phyloP scores from a whole-genome alignment of 2,113 vertebrate species.

The Nestor notabilis region DNA sequence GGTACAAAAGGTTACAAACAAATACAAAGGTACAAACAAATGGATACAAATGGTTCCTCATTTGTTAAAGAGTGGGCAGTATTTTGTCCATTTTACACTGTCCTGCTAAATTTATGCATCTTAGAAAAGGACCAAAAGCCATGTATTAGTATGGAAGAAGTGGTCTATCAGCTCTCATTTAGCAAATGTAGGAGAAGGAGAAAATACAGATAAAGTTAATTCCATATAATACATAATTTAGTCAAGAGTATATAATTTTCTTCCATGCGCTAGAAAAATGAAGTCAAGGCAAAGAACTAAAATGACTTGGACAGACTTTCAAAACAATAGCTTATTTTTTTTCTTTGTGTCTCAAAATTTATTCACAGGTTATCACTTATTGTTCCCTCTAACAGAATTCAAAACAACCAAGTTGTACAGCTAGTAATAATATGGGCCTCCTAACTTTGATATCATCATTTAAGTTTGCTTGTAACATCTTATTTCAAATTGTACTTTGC shows the following conservation, averaged over 20 bases:
- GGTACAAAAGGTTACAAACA: too few species aligned
- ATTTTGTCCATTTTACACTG: neutral
- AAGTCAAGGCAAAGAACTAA: neutral
- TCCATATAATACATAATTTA: neutral
- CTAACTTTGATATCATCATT: neutral
- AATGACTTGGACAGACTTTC: neutral
- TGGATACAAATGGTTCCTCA: neutral
- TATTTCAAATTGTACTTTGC: neutral
- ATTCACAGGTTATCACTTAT: neutral
- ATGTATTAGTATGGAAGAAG: neutral
- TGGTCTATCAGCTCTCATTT: neutral
- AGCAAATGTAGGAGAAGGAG: neutral
- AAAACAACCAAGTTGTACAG: neutral
- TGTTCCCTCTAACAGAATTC: neutral
- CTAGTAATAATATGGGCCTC: neutral
- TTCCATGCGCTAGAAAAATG: neutral
- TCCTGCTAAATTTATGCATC: neutral
- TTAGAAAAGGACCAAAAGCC: neutral
- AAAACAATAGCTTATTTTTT: neutral
- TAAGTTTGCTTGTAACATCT: neutral
- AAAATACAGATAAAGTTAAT: neutral
- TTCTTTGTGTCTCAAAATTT: neutral
- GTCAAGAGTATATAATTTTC: neutral
- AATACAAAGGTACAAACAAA: too few species aligned
- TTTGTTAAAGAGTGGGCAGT: neutral